Percentiles rank a stretch among this genome's conserved stretches.
Evolutionary conservation across 2,888 invertebrate genomes (phyloP).

Genomic region (Tiliacea aurago): DNA sequence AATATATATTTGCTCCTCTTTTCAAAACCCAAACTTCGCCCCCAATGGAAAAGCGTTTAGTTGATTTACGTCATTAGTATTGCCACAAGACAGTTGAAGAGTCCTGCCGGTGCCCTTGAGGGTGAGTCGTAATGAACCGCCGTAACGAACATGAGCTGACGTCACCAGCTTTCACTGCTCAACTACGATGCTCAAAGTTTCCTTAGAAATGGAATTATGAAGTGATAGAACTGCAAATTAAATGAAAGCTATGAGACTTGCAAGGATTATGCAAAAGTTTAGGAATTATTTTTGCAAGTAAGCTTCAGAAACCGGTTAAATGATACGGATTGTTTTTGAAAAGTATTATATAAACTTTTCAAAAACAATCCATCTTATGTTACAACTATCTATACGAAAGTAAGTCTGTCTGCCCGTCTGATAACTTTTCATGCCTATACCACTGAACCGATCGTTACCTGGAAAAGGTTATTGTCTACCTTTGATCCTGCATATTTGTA

Average conservation of each 20-base stretch:
- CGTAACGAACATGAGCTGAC: constrained; percentile 85
- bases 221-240: constrained; percentile 19
- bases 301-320: not conserved
- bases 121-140: constrained; percentile 81
- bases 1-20: not conserved
- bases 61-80: constrained; percentile 56
- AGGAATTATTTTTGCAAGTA: not conserved
- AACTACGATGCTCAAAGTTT: constrained; percentile 74
- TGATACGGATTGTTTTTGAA: no score
- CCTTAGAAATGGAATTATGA: constrained; percentile 3
- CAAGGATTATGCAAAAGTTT: not conserved
- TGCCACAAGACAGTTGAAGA: constrained; percentile 46
- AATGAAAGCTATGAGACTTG: constrained; percentile 1
- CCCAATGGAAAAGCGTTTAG: constrained; percentile 32
- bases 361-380: not conserved
- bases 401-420: not conserved
- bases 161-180: constrained; percentile 80
- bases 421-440: not conserved
- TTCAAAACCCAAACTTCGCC: constrained; percentile 3
- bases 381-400: not conserved
- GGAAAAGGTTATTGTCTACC: not conserved
- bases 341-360: no score
- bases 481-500: not conserved
- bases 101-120: constrained; percentile 72
- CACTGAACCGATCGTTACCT: not conserved